Conservation (phyloP, 2,797 vertebrate species). For the Pelodytes ibericus region DNA sequence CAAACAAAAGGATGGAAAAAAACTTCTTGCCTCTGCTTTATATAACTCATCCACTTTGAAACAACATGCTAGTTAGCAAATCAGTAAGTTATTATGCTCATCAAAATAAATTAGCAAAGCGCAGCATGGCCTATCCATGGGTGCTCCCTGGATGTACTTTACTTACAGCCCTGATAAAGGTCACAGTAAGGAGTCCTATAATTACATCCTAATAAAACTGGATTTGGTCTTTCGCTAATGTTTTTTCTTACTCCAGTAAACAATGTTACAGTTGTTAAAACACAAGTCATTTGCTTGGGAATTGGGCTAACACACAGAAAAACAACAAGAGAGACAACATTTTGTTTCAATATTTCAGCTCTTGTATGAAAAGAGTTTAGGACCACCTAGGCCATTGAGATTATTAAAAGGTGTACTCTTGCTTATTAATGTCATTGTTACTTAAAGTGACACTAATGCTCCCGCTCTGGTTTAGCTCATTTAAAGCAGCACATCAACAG, state of each 20-base stretch:
- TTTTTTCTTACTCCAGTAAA: constrained; percentile 9
- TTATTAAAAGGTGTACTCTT: no score
- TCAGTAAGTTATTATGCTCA: constrained; percentile 35
- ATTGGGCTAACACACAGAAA: no score
- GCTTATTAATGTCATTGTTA: no score
- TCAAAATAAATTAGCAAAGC: constrained; percentile 25
- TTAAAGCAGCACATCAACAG: no score
- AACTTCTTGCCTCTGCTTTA: constrained; percentile 9
- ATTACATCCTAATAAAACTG: constrained; percentile 9
- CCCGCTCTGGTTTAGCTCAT: no score
- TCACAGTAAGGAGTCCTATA: constrained; percentile 27
- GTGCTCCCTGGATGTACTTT: background rate
- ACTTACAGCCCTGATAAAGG: constrained; percentile 28
- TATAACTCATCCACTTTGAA: background rate
- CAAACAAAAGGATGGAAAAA: no score
- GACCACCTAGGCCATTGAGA: no score
- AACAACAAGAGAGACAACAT: no score
- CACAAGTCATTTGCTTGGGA: constrained; percentile 4
- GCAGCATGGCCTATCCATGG: constrained; percentile 28
- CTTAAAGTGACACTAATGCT: no score
- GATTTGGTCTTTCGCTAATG: constrained; percentile 12
- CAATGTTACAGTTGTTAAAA: constrained; percentile 5
- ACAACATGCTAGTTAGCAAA: constrained; percentile 26
- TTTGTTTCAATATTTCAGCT: no score
- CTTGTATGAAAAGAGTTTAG: no score